A percentile compares a stretch with the other conserved stretches of the same genome.
These are phyloP conservation scores for Entomyzon cyanotis DNA, from an alignment of 2,113 vertebrate species.

Conservation along the genomic window DNA sequence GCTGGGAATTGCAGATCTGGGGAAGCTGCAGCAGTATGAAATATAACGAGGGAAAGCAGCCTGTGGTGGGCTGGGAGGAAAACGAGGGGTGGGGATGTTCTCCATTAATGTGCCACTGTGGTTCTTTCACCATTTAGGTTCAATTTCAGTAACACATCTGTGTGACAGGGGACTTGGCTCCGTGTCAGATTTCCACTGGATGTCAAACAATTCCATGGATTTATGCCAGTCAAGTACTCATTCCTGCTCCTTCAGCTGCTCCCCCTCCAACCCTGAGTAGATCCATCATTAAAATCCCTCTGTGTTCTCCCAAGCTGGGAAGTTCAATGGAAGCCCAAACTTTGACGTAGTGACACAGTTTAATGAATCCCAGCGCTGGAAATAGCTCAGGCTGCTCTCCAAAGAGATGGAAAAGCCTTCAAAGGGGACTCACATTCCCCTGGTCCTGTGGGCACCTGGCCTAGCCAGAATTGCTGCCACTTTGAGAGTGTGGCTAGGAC, in stretches of 20 bases:
- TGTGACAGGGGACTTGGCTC: background rate
- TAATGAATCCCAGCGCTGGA: conserved; percentile 33
- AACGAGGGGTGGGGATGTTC: background rate
- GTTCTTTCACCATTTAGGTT: background rate
- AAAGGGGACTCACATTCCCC: background rate
- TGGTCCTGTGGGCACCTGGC: background rate
- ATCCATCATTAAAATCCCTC: conserved; percentile 25
- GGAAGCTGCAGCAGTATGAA: background rate
- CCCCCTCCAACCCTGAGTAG: background rate
- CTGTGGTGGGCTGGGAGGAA: background rate
- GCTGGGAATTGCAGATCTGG: background rate
- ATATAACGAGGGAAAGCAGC: background rate
- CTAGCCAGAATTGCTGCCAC: background rate
- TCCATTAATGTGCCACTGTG: background rate
- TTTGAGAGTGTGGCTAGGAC: background rate
- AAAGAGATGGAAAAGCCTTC: background rate
- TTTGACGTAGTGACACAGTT: background rate
- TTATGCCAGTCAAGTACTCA: conserved; percentile 10
- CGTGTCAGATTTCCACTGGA: background rate
- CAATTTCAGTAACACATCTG: background rate
- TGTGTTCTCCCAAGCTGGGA: background rate
- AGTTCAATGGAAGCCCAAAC: background rate
- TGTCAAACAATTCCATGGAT: conserved; percentile 22
- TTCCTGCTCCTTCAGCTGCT: background rate
- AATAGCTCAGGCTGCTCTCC: background rate